Evolutionary conservation across 2,888 invertebrate species (phyloP).

Genomic region (Ectemnius lituratus): DNA sequence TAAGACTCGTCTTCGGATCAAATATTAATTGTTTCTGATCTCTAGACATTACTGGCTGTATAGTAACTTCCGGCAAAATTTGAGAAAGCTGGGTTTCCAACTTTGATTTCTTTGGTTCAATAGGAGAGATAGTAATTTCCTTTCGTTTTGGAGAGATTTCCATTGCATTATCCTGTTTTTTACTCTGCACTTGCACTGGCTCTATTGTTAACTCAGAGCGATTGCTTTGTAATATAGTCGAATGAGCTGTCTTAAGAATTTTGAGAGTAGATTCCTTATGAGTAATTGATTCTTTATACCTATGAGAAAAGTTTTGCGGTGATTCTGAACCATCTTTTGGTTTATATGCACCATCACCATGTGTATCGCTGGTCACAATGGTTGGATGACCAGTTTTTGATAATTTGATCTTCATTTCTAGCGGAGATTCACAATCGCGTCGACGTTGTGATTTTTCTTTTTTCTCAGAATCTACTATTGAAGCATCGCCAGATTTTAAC

Average conservation of each 20-base stretch:
- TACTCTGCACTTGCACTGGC: slow-evolving; percentile 60
- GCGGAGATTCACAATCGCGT: slow-evolving; percentile 52
- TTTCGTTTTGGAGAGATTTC: slow-evolving; percentile 68
- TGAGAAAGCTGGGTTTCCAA: slow-evolving; percentile 70
- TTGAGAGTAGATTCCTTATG: slow-evolving; percentile 58
- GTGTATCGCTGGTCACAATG: slow-evolving; percentile 68
- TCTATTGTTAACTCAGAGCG: slow-evolving; percentile 71
- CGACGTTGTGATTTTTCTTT: slow-evolving; percentile 63
- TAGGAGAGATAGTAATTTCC: slow-evolving; percentile 69
- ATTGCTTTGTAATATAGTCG: slow-evolving; percentile 57
- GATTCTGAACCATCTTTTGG: slow-evolving; percentile 43
- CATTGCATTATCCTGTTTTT: slow-evolving; percentile 49
- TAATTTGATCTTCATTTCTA: slow-evolving; percentile 73
- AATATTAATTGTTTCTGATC: slow-evolving; percentile 62
- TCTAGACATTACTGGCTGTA: slow-evolving; percentile 69
- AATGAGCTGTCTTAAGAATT: slow-evolving; percentile 60
- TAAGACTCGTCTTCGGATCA: slow-evolving; percentile 61
- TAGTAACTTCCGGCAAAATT: slow-evolving; percentile 73
- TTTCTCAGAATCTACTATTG: slow-evolving; percentile 59
- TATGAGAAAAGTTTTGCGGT: slow-evolving; percentile 44
- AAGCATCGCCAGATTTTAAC: slow-evolving; percentile 68
- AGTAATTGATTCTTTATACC: slow-evolving; percentile 49
- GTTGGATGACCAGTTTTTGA: slow-evolving; percentile 74
- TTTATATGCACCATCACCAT: slow-evolving; percentile 49
- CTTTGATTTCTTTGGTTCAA: slow-evolving; percentile 73